phyloP scores from a whole-genome alignment of 64 coral and sea anemone species.

The Porites australiensis region DNA sequence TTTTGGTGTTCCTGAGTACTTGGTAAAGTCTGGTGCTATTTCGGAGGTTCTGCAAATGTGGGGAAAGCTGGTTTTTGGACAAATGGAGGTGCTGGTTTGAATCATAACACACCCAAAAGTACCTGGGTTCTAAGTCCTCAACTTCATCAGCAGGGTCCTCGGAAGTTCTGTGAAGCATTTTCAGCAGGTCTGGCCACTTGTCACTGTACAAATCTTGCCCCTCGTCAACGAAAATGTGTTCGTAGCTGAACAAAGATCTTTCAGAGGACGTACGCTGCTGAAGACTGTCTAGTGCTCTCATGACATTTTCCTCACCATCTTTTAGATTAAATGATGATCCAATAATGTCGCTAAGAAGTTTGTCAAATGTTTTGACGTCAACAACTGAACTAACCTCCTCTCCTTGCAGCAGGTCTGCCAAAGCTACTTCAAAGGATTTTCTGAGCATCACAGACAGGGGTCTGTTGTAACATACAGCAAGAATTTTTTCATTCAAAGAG shows the following conservation, averaged over 20 bases:
- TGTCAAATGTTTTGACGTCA: conserved; percentile 20
- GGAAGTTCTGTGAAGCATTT: conserved; percentile 5
- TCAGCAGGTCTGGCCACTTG: conserved; percentile 48
- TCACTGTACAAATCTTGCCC: conserved; percentile 50
- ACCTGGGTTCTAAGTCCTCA: not conserved
- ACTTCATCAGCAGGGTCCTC: not conserved
- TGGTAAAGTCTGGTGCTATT: conserved; percentile 12
- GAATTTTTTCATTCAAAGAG: conserved; percentile 11
- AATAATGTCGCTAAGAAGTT: not conserved
- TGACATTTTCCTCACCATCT: conserved; percentile 2
- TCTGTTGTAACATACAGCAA: conserved; percentile 54
- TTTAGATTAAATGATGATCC: not conserved
- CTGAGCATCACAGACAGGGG: not conserved
- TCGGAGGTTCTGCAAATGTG: not conserved
- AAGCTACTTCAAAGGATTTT: not conserved
- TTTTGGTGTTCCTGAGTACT: conserved; percentile 59
- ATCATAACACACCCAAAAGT: conserved; percentile 74
- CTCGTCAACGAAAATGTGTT: conserved; percentile 74
- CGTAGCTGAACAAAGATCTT: not conserved
- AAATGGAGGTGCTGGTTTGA: conserved; percentile 68
- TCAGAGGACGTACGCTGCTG: not conserved
- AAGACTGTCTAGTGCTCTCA: not conserved
- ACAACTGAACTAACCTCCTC: not conserved
- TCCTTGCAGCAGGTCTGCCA: not conserved
- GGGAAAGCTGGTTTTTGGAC: not conserved